These are phyloP conservation scores for Chrysochloris asiatica DNA, from an alignment of 2,113 vertebrate genomes.

Conservation along the genomic window DNA sequence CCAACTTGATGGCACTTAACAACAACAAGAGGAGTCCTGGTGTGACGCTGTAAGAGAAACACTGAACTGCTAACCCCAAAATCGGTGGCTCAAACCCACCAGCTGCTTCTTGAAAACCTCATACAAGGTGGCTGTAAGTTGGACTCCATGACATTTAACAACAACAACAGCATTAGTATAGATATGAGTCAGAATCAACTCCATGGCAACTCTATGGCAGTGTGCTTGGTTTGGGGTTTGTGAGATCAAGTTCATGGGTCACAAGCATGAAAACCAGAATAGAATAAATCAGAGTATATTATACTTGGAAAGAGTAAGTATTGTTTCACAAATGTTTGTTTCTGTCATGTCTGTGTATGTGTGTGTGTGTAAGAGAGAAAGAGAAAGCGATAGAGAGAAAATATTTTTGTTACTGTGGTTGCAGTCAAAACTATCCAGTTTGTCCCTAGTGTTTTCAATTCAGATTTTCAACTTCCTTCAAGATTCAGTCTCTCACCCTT, in stretches of 20 bases:
- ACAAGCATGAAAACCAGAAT: not conserved
- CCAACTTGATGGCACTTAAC: too few relatives aligned
- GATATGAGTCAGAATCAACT: too few relatives aligned
- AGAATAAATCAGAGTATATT: not conserved
- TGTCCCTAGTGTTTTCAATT: conserved; percentile 30
- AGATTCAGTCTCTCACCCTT: not conserved
- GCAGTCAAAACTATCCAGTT: not conserved
- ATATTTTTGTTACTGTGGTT: conserved; percentile 23
- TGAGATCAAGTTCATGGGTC: conserved; percentile 7
- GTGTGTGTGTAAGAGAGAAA: not conserved
- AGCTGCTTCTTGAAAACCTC: too few relatives aligned
- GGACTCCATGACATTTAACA: too few relatives aligned
- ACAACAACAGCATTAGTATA: too few relatives aligned
- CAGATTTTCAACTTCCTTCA: conserved; percentile 15
- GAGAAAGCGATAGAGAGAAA: not conserved
- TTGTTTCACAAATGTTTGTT: not conserved
- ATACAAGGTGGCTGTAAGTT: too few relatives aligned
- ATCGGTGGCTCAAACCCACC: too few relatives aligned
- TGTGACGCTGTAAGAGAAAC: too few relatives aligned
- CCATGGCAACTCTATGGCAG: too few relatives aligned
- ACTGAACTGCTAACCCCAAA: too few relatives aligned
- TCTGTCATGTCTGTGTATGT: not conserved
- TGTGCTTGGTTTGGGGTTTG: not conserved
- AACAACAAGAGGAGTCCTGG: too few relatives aligned
- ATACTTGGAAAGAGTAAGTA: conserved; percentile 22